Evolutionary conservation across 1,140 invertebrate species (phyloP), one percentile per base, ranked within the genome.

Genomic region (Phymastichus coffea): DNA sequence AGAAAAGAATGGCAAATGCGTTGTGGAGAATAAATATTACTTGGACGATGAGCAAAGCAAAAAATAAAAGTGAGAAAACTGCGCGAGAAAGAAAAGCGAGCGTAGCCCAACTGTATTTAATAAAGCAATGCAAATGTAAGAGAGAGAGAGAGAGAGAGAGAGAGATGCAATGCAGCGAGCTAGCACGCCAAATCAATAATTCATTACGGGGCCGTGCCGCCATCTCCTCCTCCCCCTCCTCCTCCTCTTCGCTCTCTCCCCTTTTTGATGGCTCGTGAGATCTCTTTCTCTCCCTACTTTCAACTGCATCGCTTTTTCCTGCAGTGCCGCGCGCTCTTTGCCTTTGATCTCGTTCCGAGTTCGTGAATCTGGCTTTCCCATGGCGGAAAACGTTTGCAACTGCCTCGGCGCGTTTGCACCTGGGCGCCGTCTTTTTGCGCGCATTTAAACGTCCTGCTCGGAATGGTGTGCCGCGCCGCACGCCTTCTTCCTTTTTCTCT

Each of bases 41-140:
- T n/a, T n/a, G n/a, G 14, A 17, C 26, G 40, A 20, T 20, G 6
- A 20, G 40, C 14, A 46, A 25, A n/a, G n/a, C n/a, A n/a, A n/a
- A n/a, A n/a, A n/a, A n/a, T n/a, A n/a, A 46, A 46, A 26, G 10
- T 49, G 19, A 33, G 33, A 2, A 25, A 1, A 3, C 40, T 25
- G 4, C 35, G 12, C 28, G 33, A 43, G 47, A 30, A 58, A n/a
- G n/a, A n/a, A n/a, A n/a, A n/a, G n/a, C n/a, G n/a, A n/a, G n/a
- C n/a, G n/a, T n/a, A 19, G 25, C 30, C 28, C 30, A 38, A 52
- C 28, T 14, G 46, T 23, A 41, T 49, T 61, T 61, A 55, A 61
- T 55, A 55, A 49, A 61, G 58, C 44, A 48, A 61, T 61, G 58
- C 51, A 54, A 61, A 55, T 61, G 20, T 43, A n/a, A n/a, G n/a